Percentiles rank a stretch among this genome's conserved stretches.
Evolutionary conservation across 2,113 vertebrate species (phyloP).

Genomic region (Austrofundulus limnaeus): DNA sequence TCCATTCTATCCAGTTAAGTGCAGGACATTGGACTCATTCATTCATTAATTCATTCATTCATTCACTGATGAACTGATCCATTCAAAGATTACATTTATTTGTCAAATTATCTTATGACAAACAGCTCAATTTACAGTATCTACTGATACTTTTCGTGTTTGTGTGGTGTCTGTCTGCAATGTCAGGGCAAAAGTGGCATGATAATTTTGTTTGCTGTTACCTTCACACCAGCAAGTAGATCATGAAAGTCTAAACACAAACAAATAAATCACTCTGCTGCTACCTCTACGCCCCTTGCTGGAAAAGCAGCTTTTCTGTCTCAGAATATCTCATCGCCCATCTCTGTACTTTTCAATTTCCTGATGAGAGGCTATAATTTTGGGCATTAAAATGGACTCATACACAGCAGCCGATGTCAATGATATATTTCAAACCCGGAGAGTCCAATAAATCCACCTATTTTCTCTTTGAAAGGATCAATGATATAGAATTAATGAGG

Average conservation of each 20-base stretch:
- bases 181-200: slow-evolving; percentile 15
- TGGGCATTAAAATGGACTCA: slow-evolving; percentile 48
- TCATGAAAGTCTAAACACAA: slow-evolving; percentile 40
- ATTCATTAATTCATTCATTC: slow-evolving; percentile 6
- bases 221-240: background rate
- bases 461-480: slow-evolving; percentile 48
- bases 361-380: slow-evolving; percentile 46
- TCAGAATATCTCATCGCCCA: slow-evolving; percentile 19
- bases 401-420: slow-evolving; percentile 24
- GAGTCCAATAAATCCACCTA: slow-evolving; percentile 44
- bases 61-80: background rate
- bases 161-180: slow-evolving; percentile 10
- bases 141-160: slow-evolving; percentile 7
- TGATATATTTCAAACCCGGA: slow-evolving; percentile 46
- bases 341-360: slow-evolving; percentile 41
- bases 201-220: background rate
- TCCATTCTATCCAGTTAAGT: background rate
- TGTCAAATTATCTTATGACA: background rate
- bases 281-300: slow-evolving; percentile 28
- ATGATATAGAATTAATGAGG: slow-evolving; percentile 53
- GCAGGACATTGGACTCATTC: background rate
- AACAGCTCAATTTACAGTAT: background rate
- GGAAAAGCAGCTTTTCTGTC: slow-evolving; percentile 27
- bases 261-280: slow-evolving; percentile 43
- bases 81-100: background rate